phyloP scores from a whole-genome alignment of 1,140 invertebrate genomes.

The Diuraphis noxia region DNA sequence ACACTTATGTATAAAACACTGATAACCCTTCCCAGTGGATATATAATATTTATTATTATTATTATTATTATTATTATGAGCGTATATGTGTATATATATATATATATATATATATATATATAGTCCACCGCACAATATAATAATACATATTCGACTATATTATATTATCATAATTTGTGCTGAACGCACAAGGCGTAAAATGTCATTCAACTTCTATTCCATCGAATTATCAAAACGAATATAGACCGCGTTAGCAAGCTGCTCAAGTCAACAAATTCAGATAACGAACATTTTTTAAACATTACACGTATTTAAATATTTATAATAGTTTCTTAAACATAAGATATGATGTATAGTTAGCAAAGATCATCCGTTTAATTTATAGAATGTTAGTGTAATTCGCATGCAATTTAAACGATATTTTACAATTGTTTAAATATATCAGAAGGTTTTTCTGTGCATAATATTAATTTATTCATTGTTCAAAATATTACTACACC shows the following conservation, averaged over 20 bases:
- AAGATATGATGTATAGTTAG: neutral
- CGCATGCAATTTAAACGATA: neutral
- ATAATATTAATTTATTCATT: neutral
- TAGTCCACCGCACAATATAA: neutral
- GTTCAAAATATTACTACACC: neutral
- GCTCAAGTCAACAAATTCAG: neutral
- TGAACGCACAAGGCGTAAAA: neutral
- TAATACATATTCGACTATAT: neutral
- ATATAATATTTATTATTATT: too few species aligned
- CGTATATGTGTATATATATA: too few species aligned
- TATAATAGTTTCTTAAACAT: neutral
- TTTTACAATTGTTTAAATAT: neutral
- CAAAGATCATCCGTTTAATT: neutral
- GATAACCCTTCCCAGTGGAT: neutral
- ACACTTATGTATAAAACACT: neutral
- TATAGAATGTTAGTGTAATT: neutral
- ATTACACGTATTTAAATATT: neutral
- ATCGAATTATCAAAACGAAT: slow-evolving; percentile 2
- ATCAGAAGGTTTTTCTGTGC: neutral
- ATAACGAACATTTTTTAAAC: neutral
- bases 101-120: neutral
- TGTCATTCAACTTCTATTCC: neutral
- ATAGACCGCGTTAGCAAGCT: neutral
- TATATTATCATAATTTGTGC: neutral
- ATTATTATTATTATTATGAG: too few species aligned